Base-by-base conservation (phyloP, 1,140 invertebrate species). In the Druon quercuslanigerum region DNA sequence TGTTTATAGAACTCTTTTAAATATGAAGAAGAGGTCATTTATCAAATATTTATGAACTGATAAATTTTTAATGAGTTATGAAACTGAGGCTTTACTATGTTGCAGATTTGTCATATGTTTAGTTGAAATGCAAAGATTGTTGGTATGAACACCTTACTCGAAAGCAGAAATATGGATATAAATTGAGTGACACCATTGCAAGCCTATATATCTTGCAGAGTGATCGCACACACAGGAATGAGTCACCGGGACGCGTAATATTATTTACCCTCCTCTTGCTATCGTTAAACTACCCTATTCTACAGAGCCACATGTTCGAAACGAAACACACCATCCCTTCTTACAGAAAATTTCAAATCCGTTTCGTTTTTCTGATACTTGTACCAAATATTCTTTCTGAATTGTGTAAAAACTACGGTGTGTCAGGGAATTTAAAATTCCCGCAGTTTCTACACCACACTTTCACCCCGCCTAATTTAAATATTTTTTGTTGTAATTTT, bases 191-290 rank as follows among this genome's bases (percentile, higher is more conserved):
- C 33, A 66, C 60, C 16, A 66, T 66, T 46, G 25, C 33, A 40
- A 66, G 60, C n/a, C 8, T n/a, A 66, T 40, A 66, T 40, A 66
- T 66, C 60, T 25, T 33, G 13, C 33, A 66, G 12, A 60, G 25
- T 60, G 16, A 46, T 66, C 60, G 14, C n/a, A 66, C 13, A 40
- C 60, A 66, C 60, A 46, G 25, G 25, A 40, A 66, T 66, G 60
- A 66, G 60, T 66, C 60, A 66, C 33, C 33, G 33, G 14, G 25
- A 66, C 46, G 60, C 60, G 60, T 66, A 66, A 66, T 66, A 66
- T 40, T 14, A 66, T 25, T 66, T 66, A 40, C 60, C 60, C 60
- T 66, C 40, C 60, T n/a, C 60, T 11, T 66, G 14, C 25, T 40
- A 33, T 66, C 60, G 33, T 66, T 66, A n/a, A 66, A 40, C 25